Percentiles rank a stretch among this genome's conserved stretches.
Evolutionary conservation across 2,113 vertebrate species (phyloP).

Genomic region (Oenanthe oenanthe): DNA sequence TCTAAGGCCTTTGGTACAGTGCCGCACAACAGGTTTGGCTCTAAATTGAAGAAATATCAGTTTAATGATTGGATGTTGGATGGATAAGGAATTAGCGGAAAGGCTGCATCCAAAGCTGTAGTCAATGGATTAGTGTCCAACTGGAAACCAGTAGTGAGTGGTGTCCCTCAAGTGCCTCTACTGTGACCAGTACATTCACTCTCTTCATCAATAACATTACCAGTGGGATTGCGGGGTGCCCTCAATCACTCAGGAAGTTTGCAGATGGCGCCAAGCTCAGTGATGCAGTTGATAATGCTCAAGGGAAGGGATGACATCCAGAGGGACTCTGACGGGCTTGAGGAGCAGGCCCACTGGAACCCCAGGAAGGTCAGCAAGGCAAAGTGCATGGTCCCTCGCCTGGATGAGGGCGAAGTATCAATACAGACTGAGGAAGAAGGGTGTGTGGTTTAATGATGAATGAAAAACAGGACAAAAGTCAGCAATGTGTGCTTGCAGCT

Average conservation of each 20-base stretch:
- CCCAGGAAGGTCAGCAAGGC: background rate
- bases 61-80: background rate
- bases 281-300: accelerated
- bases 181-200: background rate
- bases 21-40: background rate
- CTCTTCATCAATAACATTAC: background rate
- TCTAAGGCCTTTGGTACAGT: background rate
- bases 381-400: background rate
- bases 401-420: background rate
- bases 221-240: accelerated
- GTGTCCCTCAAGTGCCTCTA: background rate
- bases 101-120: background rate
- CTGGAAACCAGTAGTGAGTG: background rate
- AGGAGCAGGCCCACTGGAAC: background rate
- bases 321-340: background rate
- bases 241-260: background rate
- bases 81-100: background rate
- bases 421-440: background rate
- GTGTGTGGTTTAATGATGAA: background rate
- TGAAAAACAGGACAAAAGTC: background rate
- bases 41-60: background rate
- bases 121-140: background rate
- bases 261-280: background rate
- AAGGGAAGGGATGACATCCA: background rate
- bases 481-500: background rate